A percentile compares a stretch with the other conserved stretches of the same genome.
Evolutionary conservation across 2,113 vertebrate genomes (phyloP).

Genomic region (Neodon shergylaensis): DNA sequence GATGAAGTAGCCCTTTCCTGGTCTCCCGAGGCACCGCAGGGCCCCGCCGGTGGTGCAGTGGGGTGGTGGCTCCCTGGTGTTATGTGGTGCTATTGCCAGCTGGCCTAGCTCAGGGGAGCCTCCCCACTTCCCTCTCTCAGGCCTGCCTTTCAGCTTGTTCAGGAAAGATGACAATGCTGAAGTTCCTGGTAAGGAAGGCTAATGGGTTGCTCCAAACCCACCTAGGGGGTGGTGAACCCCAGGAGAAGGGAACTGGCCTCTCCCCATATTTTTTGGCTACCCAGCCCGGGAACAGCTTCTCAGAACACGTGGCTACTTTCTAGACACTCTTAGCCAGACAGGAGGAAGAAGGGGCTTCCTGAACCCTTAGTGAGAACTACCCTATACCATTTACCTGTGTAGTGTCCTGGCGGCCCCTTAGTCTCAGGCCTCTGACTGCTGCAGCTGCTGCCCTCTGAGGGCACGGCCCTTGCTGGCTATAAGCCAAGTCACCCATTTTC

Average conservation of each 20-base stretch:
- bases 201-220: not conserved
- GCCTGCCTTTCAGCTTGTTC: not conserved
- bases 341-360: not conserved
- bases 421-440: not conserved
- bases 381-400: not conserved
- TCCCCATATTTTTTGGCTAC: not conserved
- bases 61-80: not conserved
- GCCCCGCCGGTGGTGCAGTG: not conserved
- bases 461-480: not conserved
- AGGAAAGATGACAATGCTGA: accelerated
- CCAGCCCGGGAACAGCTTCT: not conserved
- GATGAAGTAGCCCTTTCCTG: not conserved
- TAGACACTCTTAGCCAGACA: not conserved
- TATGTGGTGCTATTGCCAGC: not conserved
- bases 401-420: not conserved
- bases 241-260: not conserved
- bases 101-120: not conserved
- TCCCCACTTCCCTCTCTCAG: not conserved
- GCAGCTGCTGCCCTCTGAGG: not conserved
- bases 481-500: not conserved
- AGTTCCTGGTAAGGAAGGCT: not conserved
- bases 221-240: not conserved
- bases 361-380: too few species aligned
- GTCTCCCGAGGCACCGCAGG: not conserved
- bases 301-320: not conserved